phyloP scores from a whole-genome alignment of 2,113 vertebrate genomes.

The Gorilla gorilla region DNA sequence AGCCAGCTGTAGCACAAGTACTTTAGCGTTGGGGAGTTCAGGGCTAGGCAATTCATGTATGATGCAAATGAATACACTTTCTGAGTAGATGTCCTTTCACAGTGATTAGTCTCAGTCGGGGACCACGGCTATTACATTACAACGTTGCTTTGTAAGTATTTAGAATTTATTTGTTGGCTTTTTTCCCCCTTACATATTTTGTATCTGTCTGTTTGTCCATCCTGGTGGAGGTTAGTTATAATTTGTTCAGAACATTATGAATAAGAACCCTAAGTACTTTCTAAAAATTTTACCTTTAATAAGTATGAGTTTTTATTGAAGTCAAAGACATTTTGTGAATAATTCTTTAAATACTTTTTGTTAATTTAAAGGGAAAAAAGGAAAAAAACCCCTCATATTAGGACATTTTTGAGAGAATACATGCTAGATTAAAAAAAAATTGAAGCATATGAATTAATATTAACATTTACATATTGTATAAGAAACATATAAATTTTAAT shows the following conservation, averaged over 20 bases:
- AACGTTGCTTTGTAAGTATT: background rate
- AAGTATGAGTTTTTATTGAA: background rate
- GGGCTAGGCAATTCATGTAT: background rate
- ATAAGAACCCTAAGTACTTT: background rate
- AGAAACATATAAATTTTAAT: background rate
- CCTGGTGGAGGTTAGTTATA: background rate
- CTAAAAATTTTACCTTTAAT: slow-evolving; percentile 8
- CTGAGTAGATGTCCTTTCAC: background rate
- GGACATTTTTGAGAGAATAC: background rate
- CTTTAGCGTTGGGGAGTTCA: background rate
- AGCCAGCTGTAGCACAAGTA: background rate
- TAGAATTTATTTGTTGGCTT: background rate
- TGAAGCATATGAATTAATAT: background rate
- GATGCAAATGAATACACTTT: background rate
- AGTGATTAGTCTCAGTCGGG: background rate
- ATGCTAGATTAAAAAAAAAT: slow-evolving; percentile 25
- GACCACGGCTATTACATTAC: background rate
- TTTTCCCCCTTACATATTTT: background rate
- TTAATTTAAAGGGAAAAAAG: slow-evolving; percentile 28
- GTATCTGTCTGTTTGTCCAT: background rate
- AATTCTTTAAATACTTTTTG: background rate
- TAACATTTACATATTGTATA: background rate
- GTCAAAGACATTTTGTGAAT: background rate
- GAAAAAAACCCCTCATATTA: background rate
- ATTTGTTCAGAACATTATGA: background rate